Percentiles rank a stretch among this genome's conserved stretches.
Evolutionary conservation across 2,888 invertebrate species (phyloP).

Genomic region (Boloria selene): DNA sequence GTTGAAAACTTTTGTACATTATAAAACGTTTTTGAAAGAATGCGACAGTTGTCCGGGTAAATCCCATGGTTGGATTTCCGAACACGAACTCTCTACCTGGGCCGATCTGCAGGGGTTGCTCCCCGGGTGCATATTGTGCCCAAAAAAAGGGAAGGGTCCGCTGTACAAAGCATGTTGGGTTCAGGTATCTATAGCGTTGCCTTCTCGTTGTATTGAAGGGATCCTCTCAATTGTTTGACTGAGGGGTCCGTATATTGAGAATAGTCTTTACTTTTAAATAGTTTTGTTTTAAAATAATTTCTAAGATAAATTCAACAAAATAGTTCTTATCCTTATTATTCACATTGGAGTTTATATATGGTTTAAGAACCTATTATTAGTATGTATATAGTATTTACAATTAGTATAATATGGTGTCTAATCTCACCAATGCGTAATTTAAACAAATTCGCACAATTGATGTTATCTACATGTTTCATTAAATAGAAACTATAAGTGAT

Average conservation of each 20-base stretch:
- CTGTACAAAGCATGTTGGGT: slow-evolving; percentile 51
- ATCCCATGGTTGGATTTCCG: slow-evolving; percentile 57
- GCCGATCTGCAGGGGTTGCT: slow-evolving; percentile 61
- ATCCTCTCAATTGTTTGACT: slow-evolving; percentile 16
- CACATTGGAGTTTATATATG: no score
- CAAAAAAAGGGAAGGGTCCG: slow-evolving; percentile 77
- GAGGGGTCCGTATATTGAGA: slow-evolving; percentile 14
- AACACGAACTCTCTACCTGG: slow-evolving; percentile 71
- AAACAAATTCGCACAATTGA: no score
- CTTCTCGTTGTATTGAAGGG: slow-evolving; percentile 27
- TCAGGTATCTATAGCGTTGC: slow-evolving; percentile 46
- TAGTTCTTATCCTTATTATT: no score
- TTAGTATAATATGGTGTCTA: no score
- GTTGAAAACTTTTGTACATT: slow-evolving; percentile 45
- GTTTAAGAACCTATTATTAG: no score
- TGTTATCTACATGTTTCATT: no score
- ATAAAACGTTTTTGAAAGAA: slow-evolving; percentile 52
- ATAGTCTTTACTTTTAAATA: no score
- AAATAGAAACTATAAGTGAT: no score
- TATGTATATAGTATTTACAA: no score
- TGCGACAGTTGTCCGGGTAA: slow-evolving; percentile 55
- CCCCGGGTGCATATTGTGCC: slow-evolving; percentile 66
- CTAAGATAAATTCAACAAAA: no score
- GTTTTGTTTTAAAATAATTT: no score
- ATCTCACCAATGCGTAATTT: no score